phyloP scores from a whole-genome alignment of 2,113 vertebrate species.

The Neodon shergylaensis region DNA sequence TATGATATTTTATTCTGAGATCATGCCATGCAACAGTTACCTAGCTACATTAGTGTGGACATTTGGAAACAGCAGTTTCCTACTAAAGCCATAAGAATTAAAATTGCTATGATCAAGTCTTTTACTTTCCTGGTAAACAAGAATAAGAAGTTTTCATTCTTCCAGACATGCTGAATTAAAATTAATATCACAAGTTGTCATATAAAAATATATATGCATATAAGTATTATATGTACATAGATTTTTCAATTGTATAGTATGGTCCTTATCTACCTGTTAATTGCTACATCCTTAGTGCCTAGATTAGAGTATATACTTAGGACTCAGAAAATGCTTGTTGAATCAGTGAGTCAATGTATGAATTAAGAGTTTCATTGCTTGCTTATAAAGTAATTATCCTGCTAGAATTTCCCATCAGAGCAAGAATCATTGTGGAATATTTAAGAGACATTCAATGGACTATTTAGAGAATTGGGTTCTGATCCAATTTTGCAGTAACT shows the following conservation, averaged over 20 bases:
- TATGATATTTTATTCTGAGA: conserved; percentile 17
- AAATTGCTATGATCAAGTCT: not conserved
- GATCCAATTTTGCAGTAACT: not conserved
- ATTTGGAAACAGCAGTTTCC: not conserved
- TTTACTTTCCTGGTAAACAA: not conserved
- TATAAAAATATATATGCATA: not conserved
- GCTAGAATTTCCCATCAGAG: not conserved
- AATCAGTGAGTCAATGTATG: not conserved
- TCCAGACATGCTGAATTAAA: not conserved
- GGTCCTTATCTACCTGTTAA: not conserved
- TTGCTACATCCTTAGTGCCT: not conserved
- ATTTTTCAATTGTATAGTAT: not conserved
- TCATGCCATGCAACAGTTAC: not conserved
- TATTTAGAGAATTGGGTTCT: not conserved
- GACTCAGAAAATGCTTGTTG: conserved; percentile 14
- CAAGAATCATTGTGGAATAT: not conserved
- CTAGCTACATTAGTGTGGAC: conserved; percentile 18
- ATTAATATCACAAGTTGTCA: not conserved
- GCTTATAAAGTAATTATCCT: not conserved
- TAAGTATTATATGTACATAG: not conserved
- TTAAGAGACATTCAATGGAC: not conserved
- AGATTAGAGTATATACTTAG: not conserved
- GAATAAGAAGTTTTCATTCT: not conserved
- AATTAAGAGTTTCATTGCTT: conserved; percentile 5
- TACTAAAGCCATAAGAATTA: conserved; percentile 19